These are phyloP conservation scores for Picus viridis DNA, from an alignment of 2,797 vertebrate species.

Conservation along the genomic window DNA sequence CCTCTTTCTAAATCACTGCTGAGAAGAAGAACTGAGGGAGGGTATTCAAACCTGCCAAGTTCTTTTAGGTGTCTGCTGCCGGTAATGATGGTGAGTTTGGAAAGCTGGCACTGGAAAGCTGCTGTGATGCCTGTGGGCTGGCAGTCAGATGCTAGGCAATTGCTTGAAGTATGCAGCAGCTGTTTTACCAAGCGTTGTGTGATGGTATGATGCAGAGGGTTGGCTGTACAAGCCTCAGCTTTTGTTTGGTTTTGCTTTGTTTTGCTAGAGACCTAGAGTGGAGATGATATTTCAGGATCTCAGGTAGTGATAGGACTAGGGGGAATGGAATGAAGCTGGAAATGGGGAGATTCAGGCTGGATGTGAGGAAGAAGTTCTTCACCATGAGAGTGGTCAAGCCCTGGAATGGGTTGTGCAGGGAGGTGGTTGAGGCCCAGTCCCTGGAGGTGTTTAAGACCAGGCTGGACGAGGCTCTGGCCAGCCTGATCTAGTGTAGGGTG, in stretches of 20 bases:
- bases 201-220: not conserved
- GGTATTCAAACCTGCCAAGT: not conserved
- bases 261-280: not conserved
- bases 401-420: too few species aligned
- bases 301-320: too few species aligned
- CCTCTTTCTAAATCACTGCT: not conserved
- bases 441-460: too few species aligned
- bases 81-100: not conserved
- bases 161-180: not conserved
- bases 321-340: too few species aligned
- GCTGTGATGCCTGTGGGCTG: not conserved
- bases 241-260: too few species aligned
- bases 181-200: not conserved
- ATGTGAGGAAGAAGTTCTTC: too few species aligned
- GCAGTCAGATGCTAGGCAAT: not conserved
- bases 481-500: too few species aligned
- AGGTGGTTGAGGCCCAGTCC: too few species aligned
- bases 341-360: too few species aligned
- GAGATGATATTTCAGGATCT: not conserved
- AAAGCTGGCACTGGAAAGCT: not conserved
- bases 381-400: too few species aligned
- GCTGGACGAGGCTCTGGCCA: too few species aligned
- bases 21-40: not conserved
- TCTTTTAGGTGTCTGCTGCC: not conserved
- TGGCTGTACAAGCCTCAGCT: not conserved